Evolutionary conservation across 2,113 vertebrate genomes (phyloP), one percentile per base, ranked within the genome.

Genomic region (human): DNA sequence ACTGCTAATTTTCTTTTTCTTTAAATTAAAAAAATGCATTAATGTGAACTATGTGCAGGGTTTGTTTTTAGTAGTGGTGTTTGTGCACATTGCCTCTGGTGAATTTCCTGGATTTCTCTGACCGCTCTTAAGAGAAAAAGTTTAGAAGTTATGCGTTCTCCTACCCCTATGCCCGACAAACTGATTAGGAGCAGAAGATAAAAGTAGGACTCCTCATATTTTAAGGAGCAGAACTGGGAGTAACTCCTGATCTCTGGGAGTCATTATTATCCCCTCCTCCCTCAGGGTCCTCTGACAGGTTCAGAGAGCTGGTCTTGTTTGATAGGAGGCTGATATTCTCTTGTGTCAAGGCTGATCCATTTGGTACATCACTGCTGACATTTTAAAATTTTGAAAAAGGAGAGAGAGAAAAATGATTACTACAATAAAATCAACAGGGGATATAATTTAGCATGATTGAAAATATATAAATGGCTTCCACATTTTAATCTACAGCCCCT

Each of bases 21-120:
- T 99, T 99, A 99, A 99, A 99, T 99, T 99, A 99, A 99, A 99
- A 99, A 99, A 99, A 99, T 98, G 99, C 93, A 98, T 99, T 98
- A 99, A 98, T 98, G 98, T 99, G 99, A 99, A 98, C 99, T 99
- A 99, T 99, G 99, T 99, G 99, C 99, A 99, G 99, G 98, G 98
- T 98, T 98, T 98, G 98, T 98, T 98, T 97, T 98, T 98, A 98
- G 98, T 98, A 98, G 98, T 99, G 99, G 98, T 98, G 98, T 99
- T 98, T 98, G 98, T 98, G 99, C 99, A 99, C 99, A 99, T 99
- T 98, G 98, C 98, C 98, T 99, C 98, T 57, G 96, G 95, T 98
- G 98, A 97, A 98, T 95, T 97, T 98, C 97, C 97, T 98, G 97
- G 86, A 89, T 98, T 98, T 98, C 97, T 98, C 97, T 97, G 43